These are phyloP conservation scores for Allacma fusca DNA, from an alignment of 2,888 invertebrate genomes.

Conservation along the genomic window DNA sequence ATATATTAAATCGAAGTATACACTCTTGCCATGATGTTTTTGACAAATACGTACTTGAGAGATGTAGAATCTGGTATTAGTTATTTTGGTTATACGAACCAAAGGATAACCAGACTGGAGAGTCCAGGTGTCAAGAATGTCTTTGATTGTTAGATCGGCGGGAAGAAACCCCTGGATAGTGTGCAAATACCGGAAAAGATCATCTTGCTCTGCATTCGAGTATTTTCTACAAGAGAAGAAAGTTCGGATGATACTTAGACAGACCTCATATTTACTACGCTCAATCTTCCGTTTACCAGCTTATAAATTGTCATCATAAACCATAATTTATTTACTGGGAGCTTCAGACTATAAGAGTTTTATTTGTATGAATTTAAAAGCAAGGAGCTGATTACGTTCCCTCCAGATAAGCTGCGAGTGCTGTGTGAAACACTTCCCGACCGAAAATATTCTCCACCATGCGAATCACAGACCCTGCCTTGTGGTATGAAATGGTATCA, in stretches of 20 bases:
- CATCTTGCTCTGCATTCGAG: constrained; percentile 35
- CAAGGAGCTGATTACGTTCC: constrained; percentile 30
- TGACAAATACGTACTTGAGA: too few relatives aligned
- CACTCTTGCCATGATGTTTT: too few relatives aligned
- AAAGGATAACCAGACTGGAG: constrained; percentile 47
- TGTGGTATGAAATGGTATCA: constrained; percentile 47
- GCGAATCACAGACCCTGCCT: constrained; percentile 10
- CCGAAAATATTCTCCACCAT: constrained; percentile 25
- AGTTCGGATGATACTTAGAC: too few relatives aligned
- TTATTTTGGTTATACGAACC: constrained; percentile 8
- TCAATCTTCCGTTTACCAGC: too few relatives aligned
- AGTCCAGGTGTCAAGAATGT: constrained; percentile 48
- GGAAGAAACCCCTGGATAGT: not conserved
- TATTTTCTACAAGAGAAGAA: not conserved
- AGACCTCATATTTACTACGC: too few relatives aligned
- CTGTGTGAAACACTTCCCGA: not conserved
- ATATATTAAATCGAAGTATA: too few relatives aligned
- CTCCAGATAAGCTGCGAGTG: not conserved
- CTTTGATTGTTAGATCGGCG: constrained; percentile 28
- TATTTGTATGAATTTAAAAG: too few relatives aligned
- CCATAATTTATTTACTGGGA: too few relatives aligned
- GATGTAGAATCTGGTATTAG: not conserved
- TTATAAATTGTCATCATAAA: too few relatives aligned
- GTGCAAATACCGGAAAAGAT: constrained; percentile 44
- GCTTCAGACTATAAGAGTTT: too few relatives aligned